Evolutionary conservation across 1,140 invertebrate species (phyloP).

Genomic region (Pachypsylla venusta): DNA sequence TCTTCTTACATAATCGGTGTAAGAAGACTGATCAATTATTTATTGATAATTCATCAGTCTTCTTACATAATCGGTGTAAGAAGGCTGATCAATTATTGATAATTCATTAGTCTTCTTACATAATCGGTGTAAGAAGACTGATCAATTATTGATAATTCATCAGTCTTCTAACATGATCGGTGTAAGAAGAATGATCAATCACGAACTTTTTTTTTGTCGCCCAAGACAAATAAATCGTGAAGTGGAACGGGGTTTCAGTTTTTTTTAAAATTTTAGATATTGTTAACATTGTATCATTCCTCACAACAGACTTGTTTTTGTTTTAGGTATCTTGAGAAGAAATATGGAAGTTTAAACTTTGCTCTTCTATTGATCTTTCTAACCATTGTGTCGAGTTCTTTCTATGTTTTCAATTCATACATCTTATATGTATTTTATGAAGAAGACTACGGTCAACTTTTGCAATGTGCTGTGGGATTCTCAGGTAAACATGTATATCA

Average conservation of each 20-base stretch:
- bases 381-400: constrained; percentile 36
- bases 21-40: no score
- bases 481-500: constrained; percentile 39
- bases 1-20: no score
- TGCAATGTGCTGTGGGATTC: constrained; percentile 50
- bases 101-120: no score
- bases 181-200: neutral
- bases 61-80: no score
- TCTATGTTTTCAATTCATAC: constrained; percentile 36
- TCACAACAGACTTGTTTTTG: neutral
- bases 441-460: constrained; percentile 29
- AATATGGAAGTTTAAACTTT: constrained; percentile 42
- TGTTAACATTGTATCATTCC: no score
- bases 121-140: no score
- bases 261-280: no score
- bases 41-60: no score
- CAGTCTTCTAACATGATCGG: neutral
- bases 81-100: no score
- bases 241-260: neutral
- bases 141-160: neutral
- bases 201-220: neutral
- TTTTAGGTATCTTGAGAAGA: constrained; percentile 36
- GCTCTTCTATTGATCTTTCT: constrained; percentile 38
- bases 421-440: constrained; percentile 23
- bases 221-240: neutral